These are phyloP conservation scores for Polydrusus cervinus DNA, from an alignment of 2,888 invertebrate species.

Conservation along the genomic window DNA sequence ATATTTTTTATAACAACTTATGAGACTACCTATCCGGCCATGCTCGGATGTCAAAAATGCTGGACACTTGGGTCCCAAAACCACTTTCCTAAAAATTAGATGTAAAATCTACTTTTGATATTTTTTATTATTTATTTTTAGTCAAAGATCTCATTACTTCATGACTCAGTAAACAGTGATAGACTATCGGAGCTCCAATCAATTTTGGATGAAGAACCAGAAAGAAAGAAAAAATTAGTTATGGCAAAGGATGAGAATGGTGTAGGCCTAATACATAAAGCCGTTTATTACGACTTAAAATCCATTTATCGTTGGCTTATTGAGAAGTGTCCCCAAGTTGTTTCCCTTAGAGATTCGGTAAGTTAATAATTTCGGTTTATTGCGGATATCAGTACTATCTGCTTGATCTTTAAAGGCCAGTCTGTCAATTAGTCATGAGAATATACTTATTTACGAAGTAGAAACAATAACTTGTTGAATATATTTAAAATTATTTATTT, in stretches of 20 bases:
- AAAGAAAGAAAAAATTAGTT: conserved; percentile 73
- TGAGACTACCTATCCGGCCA: no score
- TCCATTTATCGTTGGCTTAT: conserved; percentile 84
- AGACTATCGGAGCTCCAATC: conserved; percentile 80
- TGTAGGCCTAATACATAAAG: conserved; percentile 85
- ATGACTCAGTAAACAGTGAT: conserved; percentile 84
- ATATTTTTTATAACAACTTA: no score
- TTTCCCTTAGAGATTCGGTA: conserved; percentile 82
- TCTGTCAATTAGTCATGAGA: no score
- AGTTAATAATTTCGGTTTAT: conserved; percentile 65
- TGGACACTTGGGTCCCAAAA: no score
- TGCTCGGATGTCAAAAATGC: no score
- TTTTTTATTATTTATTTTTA: conserved; percentile 63
- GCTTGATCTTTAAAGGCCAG: no score
- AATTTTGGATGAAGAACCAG: conserved; percentile 71
- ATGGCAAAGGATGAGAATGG: conserved; percentile 81
- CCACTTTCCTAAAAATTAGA: no score
- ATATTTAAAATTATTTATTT: no score
- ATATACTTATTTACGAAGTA: no score
- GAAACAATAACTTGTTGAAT: no score
- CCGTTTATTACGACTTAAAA: conserved; percentile 82
- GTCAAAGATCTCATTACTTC: conserved; percentile 84
- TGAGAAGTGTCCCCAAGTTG: conserved; percentile 78
- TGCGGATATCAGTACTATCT: background rate
- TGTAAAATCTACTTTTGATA: background rate